Evolutionary conservation across 1,140 invertebrate species (phyloP).

Genomic region (Thaumatotibia leucotreta): DNA sequence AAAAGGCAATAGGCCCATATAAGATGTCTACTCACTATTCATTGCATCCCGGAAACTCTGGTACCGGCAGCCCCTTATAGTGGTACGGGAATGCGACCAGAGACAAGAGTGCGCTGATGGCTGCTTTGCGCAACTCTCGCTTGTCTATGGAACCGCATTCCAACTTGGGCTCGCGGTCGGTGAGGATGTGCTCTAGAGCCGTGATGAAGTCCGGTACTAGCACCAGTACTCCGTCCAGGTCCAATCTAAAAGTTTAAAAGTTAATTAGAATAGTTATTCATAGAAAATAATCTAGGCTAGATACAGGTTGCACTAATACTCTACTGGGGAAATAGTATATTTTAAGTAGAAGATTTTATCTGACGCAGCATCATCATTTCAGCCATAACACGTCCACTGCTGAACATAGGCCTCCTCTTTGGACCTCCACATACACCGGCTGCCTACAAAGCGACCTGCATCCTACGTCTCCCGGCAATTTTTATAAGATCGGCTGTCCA

Average conservation of each 20-base stretch:
- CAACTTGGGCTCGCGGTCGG: slow-evolving; percentile 84
- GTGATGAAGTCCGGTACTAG: slow-evolving; percentile 92
- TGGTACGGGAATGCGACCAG: slow-evolving; percentile 93
- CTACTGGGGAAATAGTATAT: too few species aligned
- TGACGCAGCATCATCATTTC: too few species aligned
- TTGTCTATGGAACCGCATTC: slow-evolving; percentile 81
- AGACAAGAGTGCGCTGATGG: slow-evolving; percentile 93
- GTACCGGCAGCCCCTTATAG: slow-evolving; percentile 89
- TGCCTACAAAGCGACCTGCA: too few species aligned
- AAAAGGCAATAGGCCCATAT: neutral
- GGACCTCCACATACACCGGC: too few species aligned
- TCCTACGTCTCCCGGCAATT: too few species aligned
- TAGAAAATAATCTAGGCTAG: too few species aligned
- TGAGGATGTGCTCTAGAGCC: slow-evolving; percentile 92
- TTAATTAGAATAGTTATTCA: slow-evolving; percentile 67
- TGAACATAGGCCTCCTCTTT: too few species aligned
- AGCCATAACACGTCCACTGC: too few species aligned
- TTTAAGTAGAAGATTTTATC: too few species aligned
- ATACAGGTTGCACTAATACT: too few species aligned
- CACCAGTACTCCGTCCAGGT: slow-evolving; percentile 95
- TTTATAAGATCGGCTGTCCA: too few species aligned
- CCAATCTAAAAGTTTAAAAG: slow-evolving; percentile 85
- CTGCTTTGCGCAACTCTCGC: slow-evolving; percentile 90
- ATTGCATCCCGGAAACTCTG: slow-evolving; percentile 80
- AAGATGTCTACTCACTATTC: slow-evolving; percentile 56